These are phyloP conservation scores for Sprattus sprattus DNA, from an alignment of 2,113 vertebrate species.

Conservation along the genomic window DNA sequence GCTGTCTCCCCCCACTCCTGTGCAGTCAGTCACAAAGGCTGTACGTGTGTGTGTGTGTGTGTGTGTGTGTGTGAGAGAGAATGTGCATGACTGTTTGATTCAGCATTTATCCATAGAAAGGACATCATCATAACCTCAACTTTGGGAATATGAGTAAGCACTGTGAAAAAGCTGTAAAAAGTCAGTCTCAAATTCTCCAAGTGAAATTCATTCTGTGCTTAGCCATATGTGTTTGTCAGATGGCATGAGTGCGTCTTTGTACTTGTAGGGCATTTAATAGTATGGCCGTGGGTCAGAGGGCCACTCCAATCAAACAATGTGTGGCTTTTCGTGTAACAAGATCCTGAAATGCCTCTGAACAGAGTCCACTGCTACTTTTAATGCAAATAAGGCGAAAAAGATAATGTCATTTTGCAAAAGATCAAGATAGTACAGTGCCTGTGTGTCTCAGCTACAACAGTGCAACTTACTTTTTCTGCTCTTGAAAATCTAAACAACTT, in stretches of 20 bases:
- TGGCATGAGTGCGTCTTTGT: background rate
- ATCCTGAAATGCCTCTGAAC: background rate
- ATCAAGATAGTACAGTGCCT: background rate
- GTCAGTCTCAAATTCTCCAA: background rate
- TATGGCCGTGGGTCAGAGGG: background rate
- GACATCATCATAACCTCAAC: constrained; percentile 45
- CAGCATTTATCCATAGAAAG: constrained; percentile 45
- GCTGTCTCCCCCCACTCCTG: background rate
- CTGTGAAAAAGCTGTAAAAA: constrained; percentile 6
- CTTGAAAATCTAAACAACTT: background rate
- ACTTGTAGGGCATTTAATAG: background rate
- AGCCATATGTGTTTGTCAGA: background rate
- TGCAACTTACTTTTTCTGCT: background rate
- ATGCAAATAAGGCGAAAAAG: background rate
- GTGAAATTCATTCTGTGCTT: background rate
- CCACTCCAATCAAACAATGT: background rate
- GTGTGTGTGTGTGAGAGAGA: background rate
- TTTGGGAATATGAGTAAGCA: constrained; percentile 38
- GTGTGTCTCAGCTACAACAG: too few species aligned
- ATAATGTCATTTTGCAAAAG: background rate
- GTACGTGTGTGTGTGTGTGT: constrained; percentile 19
- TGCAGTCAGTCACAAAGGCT: constrained; percentile 16
- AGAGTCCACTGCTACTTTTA: background rate
- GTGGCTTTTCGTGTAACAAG: background rate
- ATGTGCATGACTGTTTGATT: constrained; percentile 17